Evolutionary conservation across 1,140 invertebrate species (phyloP).

Genomic region (Pogonus chalceus): DNA sequence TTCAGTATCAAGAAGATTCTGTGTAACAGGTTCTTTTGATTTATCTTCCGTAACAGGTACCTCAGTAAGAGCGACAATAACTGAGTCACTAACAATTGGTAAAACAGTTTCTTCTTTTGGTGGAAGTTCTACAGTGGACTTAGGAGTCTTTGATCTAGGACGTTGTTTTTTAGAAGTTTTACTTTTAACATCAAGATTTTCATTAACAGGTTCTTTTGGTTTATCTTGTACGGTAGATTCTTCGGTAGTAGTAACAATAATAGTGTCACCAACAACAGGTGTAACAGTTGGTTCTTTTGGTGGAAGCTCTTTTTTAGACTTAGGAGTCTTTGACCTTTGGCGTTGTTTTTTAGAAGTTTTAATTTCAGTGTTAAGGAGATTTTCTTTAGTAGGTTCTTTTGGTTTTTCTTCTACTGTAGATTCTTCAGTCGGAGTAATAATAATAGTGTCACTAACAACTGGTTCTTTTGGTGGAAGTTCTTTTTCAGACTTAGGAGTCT

Average conservation of each 20-base stretch:
- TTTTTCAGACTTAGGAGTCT: background rate
- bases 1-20: background rate
- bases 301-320: conserved; percentile 7
- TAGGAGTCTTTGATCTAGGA: background rate
- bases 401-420: background rate
- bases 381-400: background rate
- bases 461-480: background rate
- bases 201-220: background rate
- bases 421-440: background rate
- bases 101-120: background rate
- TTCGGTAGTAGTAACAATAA: background rate
- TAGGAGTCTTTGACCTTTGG: background rate
- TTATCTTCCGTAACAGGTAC: background rate
- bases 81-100: too few species aligned
- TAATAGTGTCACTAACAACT: too few species aligned
- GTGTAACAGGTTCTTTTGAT: too few species aligned
- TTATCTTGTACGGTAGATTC: background rate
- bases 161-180: background rate
- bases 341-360: conserved; percentile 1
- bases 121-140: background rate
- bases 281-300: too few species aligned
- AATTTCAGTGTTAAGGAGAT: too few species aligned
- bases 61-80: too few species aligned
- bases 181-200: background rate
- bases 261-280: too few species aligned